Evolutionary conservation across 2,888 invertebrate species (phyloP).

Genomic region (Apodemia mormo): DNA sequence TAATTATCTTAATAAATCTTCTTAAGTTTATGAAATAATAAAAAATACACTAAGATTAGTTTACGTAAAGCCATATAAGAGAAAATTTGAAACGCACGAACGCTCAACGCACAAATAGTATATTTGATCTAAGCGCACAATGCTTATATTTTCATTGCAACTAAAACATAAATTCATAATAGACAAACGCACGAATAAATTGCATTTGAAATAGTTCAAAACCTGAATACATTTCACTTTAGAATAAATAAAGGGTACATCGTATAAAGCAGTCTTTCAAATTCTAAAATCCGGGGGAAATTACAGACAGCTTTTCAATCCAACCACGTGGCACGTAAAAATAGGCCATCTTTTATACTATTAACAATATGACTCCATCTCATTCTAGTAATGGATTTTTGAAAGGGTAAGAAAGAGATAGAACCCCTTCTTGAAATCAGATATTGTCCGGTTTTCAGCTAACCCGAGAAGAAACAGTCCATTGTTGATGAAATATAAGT

Average conservation of each 20-base stretch:
- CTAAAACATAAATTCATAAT: background rate
- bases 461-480: constrained; percentile 24
- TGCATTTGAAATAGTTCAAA: constrained; percentile 6
- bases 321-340: constrained; percentile 65
- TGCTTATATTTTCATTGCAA: background rate
- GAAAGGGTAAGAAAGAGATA: constrained; percentile 35
- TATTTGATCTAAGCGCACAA: background rate
- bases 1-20: too few species aligned
- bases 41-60: too few species aligned
- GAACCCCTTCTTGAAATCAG: constrained; percentile 34
- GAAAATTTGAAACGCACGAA: too few species aligned
- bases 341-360: constrained; percentile 69
- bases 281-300: constrained; percentile 42
- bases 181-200: background rate
- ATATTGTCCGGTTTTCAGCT: constrained; percentile 34
- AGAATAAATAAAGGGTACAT: constrained; percentile 14
- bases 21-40: too few species aligned
- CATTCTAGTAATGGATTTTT: constrained; percentile 41
- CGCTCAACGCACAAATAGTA: too few species aligned
- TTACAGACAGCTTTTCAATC: constrained; percentile 52
- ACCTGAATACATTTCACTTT: constrained; percentile 15
- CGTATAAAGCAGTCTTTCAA: constrained; percentile 31
- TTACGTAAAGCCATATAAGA: too few species aligned
- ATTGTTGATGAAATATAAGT: constrained; percentile 7
- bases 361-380: constrained; percentile 53